Evolutionary conservation across 2,888 invertebrate genomes (phyloP).

Genomic region (Ornithoptera priamus): DNA sequence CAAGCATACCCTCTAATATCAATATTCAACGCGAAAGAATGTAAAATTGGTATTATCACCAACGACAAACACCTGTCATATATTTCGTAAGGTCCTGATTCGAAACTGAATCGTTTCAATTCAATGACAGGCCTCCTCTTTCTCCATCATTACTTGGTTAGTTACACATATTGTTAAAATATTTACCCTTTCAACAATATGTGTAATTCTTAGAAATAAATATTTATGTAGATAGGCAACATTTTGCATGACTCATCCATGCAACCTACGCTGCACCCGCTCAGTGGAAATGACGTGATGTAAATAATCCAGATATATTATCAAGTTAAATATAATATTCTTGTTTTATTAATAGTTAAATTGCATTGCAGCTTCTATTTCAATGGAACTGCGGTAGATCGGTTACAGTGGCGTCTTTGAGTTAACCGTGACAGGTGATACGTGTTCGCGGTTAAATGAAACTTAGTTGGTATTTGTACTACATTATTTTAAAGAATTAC

Average conservation of each 20-base stretch:
- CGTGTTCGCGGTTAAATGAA: conserved; percentile 13
- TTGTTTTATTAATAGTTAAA: conserved; percentile 20
- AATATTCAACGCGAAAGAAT: no score
- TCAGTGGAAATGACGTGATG: conserved; percentile 12
- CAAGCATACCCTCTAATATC: not conserved
- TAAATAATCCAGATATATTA: conserved; percentile 15
- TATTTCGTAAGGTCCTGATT: no score
- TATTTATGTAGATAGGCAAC: not conserved
- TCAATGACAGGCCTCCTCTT: no score
- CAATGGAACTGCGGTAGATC: conserved; percentile 23
- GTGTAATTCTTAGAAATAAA: not conserved
- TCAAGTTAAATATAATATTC: conserved; percentile 10
- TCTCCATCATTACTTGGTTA: not conserved
- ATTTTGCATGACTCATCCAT: conserved; percentile 18
- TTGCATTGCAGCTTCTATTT: conserved; percentile 12
- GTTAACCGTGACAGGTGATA: conserved; percentile 8
- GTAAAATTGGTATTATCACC: no score
- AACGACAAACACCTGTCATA: no score
- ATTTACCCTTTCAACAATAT: not conserved
- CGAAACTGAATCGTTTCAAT: no score
- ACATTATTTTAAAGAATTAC: no score
- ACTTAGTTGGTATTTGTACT: not conserved
- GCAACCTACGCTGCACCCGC: conserved; percentile 1
- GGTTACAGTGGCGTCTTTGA: conserved; percentile 11
- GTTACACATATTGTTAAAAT: not conserved